These are phyloP conservation scores for Salvelinus namaycush DNA, from an alignment of 2,113 vertebrate genomes.

Conservation along the genomic window DNA sequence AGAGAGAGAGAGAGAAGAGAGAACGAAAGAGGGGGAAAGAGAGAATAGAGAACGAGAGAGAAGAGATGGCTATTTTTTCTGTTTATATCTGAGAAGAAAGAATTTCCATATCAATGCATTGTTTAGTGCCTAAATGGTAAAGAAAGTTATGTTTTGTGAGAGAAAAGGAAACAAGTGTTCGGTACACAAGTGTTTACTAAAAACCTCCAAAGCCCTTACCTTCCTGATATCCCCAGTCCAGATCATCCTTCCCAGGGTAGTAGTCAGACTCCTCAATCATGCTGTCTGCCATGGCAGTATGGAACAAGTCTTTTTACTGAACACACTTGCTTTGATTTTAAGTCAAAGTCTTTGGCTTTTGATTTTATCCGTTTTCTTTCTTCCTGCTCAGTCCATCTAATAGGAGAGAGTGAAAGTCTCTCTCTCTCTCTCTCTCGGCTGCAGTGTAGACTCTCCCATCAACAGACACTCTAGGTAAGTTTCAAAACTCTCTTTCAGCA, in stretches of 20 bases:
- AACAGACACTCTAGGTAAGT: background rate
- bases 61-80: background rate
- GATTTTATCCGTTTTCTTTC: too few species aligned
- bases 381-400: too few species aligned
- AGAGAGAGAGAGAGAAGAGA: background rate
- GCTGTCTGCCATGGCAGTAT: conserved; percentile 81
- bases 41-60: too few species aligned
- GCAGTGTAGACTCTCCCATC: background rate
- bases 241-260: conserved; percentile 76
- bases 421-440: conserved; percentile 13
- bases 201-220: conserved; percentile 70
- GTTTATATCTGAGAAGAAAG: too few species aligned
- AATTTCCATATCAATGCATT: too few species aligned
- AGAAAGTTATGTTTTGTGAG: too few species aligned
- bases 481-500: background rate
- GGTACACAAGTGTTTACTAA: background rate
- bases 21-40: too few species aligned
- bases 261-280: conserved; percentile 76
- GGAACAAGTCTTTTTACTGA: background rate
- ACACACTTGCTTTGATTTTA: background rate
- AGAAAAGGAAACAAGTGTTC: too few species aligned
- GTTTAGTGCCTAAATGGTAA: too few species aligned
- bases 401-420: too few species aligned
- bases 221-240: conserved; percentile 94
- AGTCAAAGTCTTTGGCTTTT: too few species aligned